A percentile compares a stretch with the other conserved stretches of the same genome.
phyloP scores from a whole-genome alignment of 2,113 vertebrate species.

The Progne subis region DNA sequence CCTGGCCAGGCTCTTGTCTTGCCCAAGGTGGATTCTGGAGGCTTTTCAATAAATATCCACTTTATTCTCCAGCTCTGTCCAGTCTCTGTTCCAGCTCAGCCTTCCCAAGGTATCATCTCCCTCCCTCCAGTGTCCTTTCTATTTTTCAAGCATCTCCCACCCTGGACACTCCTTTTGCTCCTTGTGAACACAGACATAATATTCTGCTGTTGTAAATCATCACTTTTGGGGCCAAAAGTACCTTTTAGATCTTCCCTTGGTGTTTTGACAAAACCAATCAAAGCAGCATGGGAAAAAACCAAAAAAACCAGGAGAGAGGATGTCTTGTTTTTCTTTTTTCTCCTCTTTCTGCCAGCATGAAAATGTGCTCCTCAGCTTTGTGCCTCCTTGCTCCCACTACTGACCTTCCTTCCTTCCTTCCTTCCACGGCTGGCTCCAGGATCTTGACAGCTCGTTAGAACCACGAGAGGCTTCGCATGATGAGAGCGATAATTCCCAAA shows the following conservation, averaged over 20 bases:
- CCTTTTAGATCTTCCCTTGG: background rate
- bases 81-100: background rate
- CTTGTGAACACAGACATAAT: background rate
- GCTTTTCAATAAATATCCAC: background rate
- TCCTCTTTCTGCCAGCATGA: background rate
- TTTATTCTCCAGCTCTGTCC: background rate
- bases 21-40: background rate
- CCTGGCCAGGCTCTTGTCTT: background rate
- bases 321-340: background rate
- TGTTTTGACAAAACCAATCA: background rate
- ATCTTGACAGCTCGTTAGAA: slow-evolving; percentile 30
- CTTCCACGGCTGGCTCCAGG: background rate
- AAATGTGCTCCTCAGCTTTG: background rate
- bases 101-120: background rate
- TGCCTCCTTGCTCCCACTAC: background rate
- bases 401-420: background rate
- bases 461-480: slow-evolving; percentile 30
- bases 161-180: background rate
- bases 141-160: background rate
- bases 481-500: slow-evolving; percentile 39
- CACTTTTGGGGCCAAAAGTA: background rate
- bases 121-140: background rate
- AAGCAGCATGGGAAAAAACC: background rate
- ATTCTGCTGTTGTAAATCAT: background rate
- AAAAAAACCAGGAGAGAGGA: background rate